These are phyloP conservation scores for Gasteruption jaculator DNA, from an alignment of 2,888 invertebrate genomes.

Conservation along the genomic window DNA sequence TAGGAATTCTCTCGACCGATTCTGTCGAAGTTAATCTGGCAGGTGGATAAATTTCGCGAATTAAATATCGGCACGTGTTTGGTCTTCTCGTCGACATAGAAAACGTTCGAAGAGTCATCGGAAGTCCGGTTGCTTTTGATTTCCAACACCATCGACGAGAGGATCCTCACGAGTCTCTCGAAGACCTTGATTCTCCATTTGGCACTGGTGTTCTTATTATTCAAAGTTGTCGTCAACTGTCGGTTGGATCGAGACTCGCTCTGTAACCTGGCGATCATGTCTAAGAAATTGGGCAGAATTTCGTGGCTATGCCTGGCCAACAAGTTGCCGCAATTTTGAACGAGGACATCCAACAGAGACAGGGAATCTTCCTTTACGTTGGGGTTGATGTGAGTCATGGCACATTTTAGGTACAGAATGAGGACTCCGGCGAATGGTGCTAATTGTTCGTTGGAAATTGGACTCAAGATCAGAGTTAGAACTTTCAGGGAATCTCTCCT, in stretches of 20 bases:
- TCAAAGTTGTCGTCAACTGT: conserved; percentile 66
- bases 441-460: conserved; percentile 54
- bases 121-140: conserved; percentile 23
- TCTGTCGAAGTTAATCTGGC: conserved; percentile 29
- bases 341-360: conserved; percentile 70
- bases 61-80: conserved; percentile 30
- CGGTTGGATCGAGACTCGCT: conserved; percentile 64
- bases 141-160: conserved; percentile 49
- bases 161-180: conserved; percentile 63
- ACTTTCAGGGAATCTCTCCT: conserved; percentile 59
- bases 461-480: conserved; percentile 53
- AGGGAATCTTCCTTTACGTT: conserved; percentile 81
- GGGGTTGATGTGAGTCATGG: conserved; percentile 84
- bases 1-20: conserved; percentile 25
- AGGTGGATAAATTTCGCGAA: conserved; percentile 22
- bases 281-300: conserved; percentile 75
- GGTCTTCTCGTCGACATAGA: conserved; percentile 19
- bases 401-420: conserved; percentile 77
- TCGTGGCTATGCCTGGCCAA: conserved; percentile 65
- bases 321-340: conserved; percentile 63
- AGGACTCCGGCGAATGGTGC: conserved; percentile 74
- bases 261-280: conserved; percentile 75
- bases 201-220: conserved; percentile 68
- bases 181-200: conserved; percentile 78
- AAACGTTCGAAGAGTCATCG: conserved; percentile 10